phyloP scores from a whole-genome alignment of 2,797 vertebrate genomes.

The Molossus alvarezi region DNA sequence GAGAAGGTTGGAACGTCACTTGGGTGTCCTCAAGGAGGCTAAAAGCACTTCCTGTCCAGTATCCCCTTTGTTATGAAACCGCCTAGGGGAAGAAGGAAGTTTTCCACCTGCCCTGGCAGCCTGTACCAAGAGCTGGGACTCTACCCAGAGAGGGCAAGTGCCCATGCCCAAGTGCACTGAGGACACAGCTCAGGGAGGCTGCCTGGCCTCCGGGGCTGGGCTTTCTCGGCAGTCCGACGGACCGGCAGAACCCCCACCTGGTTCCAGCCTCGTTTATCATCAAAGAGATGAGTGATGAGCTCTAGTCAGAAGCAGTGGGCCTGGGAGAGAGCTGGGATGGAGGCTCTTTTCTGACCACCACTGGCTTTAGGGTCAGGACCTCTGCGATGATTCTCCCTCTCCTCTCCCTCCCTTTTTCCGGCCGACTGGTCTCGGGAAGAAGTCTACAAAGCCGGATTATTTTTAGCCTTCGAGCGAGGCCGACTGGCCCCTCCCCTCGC shows the following conservation, averaged over 20 bases:
- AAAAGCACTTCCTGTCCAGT: not conserved
- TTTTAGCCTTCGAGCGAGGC: slow-evolving; percentile 66
- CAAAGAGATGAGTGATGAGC: not conserved
- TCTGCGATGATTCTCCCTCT: not conserved
- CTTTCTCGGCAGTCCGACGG: not conserved
- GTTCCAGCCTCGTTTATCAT: slow-evolving; percentile 2
- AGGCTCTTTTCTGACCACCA: not conserved
- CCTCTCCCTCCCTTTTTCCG: not conserved
- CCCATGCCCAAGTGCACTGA: not conserved
- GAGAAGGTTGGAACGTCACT: not conserved
- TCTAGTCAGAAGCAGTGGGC: not conserved
- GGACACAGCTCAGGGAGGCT: not conserved
- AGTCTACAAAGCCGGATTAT: slow-evolving; percentile 72
- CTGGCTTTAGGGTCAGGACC: not conserved
- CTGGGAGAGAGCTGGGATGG: not conserved
- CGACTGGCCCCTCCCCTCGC: slow-evolving; percentile 37
- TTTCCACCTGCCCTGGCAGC: not conserved
- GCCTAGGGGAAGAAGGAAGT: not conserved
- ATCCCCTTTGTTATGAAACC: slow-evolving; percentile 4
- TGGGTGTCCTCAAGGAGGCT: slow-evolving; percentile 17
- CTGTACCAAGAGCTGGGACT: not conserved
- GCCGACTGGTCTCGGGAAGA: slow-evolving; percentile 47
- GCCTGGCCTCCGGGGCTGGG: too few relatives aligned
- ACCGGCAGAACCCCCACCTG: not conserved
- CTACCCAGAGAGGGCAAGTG: not conserved